Evolutionary conservation across 2,888 invertebrate species (phyloP), one percentile per base, ranked within the genome.

Genomic region (Syrphus vitripennis): DNA sequence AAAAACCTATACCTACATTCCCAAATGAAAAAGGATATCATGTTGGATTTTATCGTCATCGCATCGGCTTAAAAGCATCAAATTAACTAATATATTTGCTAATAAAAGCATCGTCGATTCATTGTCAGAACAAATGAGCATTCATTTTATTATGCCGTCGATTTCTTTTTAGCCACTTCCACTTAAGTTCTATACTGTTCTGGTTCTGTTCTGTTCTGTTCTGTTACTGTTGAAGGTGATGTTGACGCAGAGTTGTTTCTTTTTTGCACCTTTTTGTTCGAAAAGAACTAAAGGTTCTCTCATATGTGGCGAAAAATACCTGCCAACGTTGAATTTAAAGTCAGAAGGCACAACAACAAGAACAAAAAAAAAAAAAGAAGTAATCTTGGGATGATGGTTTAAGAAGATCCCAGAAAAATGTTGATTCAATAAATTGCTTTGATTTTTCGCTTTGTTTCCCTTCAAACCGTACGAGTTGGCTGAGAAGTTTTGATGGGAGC

Each of bases 71-170:
- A 86, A 86, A 82, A 86, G 86, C 86, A 86, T 86, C 86, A 82
- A 86, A 86, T 86, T 86, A 82, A 82, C 86, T 86, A 86, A 86
- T 86, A 86, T 82, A 86, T 86, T 86, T 77, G 82, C 86, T 86
- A 86, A 86, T 86, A 78, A 86, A 86, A 86, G 86, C 82, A 82
- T 86, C 86, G 86, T 86, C 86, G 86, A 82, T 78, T 82, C 81
- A 82, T 86, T 86, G 86, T 86, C 86, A 82, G 86, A 86, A 86
- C 86, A 86, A 86, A 86, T 86, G 82, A 86, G 86, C 81, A 86
- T 86, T 82, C 82, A 86, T 86, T 86, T 86, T 86, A 86, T 86
- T 86, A 80, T 61, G 19, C 16, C 45, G 19, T 53, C 37, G 77
- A 72, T 76, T 67, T 67, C 76, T 53, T 71, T 84, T 81, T 76